Evolutionary conservation across 2,888 invertebrate species (phyloP), one percentile per base, ranked within the genome.

Genomic region (Chymomyza caudatula): DNA sequence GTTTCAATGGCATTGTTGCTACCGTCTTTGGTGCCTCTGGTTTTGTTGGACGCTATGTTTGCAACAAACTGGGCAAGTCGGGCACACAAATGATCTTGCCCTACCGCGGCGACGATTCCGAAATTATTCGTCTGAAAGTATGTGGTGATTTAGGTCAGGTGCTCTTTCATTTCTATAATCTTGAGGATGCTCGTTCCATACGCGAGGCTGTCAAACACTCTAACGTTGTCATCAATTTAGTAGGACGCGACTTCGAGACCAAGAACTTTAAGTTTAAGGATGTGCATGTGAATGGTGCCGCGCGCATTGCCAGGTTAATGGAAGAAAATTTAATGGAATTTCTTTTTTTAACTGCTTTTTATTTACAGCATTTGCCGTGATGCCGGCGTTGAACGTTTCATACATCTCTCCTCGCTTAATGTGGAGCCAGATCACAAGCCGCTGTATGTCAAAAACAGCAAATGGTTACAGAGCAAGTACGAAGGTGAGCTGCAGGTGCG

Each of bases 21-120:
- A 99, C 99, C n/a, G 96, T 99, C 0, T 98, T 99, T 90, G 99
- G 99, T 59, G 94, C 94, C 63, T 94, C 94, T 42, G 99, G 99
- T 1, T 97, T 97, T 87, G 91, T 98, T 0, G 99, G 99, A 0
- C 92, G 94, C 74, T 94, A 95, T 91, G 93, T 99, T 15, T 94
- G 96, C 89, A 98, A 97, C 89, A 94, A 94, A 85, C 92, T 99
- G 61, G 99, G 98, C 83, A 97, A 95, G 91, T 93, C 92, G 76
- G 96, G 97, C 17, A 93, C 94, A 1, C 97, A 97, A 93, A 90
- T 99, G 89, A 96, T 99, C 74, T 89, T 98, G 74, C 98, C 99
- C 1, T 97, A 98, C 89, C 93, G 99, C 84, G 94, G 95, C 65
- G 98, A 98, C 87, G 93, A 93, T 63, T 96, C 96, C 89, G 94